These are phyloP conservation scores for Platycheirus albimanus DNA, from an alignment of 2,888 invertebrate genomes.

Conservation along the genomic window DNA sequence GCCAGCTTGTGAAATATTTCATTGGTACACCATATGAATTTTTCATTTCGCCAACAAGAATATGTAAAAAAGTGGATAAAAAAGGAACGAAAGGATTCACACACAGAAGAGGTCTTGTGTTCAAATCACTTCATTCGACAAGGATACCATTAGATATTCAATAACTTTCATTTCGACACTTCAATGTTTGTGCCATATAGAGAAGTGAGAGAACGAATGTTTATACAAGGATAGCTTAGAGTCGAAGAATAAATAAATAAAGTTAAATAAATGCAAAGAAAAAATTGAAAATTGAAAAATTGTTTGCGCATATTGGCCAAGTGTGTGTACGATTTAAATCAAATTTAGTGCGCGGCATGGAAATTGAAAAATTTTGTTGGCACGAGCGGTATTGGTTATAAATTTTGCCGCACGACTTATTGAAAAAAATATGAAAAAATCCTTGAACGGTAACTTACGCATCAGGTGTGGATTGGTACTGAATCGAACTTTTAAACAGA, in stretches of 20 bases:
- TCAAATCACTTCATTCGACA: conserved; percentile 70
- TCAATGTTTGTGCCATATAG: conserved; percentile 2
- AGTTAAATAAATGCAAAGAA: conserved; percentile 59
- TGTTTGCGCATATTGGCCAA: conserved; percentile 21
- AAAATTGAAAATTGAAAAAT: conserved; percentile 69
- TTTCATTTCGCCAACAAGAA: conserved; percentile 58
- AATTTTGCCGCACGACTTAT: neutral
- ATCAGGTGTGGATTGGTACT: too few relatives aligned
- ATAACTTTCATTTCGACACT: conserved; percentile 70
- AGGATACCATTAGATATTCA: conserved; percentile 74
- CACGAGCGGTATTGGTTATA: conserved; percentile 8
- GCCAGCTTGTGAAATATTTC: conserved; percentile 58
- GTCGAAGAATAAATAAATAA: conserved; percentile 61
- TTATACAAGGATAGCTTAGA: conserved; percentile 21
- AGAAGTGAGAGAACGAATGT: neutral
- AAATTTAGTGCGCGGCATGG: conserved; percentile 7
- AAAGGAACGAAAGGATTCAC: conserved; percentile 49
- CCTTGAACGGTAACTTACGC: too few relatives aligned
- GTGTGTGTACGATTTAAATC: conserved; percentile 22
- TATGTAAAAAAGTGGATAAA: neutral
- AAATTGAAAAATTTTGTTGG: neutral
- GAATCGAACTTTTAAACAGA: too few relatives aligned
- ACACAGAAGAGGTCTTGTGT: conserved; percentile 30
- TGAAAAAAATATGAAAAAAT: neutral
- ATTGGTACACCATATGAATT: conserved; percentile 68